These are phyloP conservation scores for Heliconius erato DNA, from an alignment of 2,888 invertebrate species.

Conservation along the genomic window DNA sequence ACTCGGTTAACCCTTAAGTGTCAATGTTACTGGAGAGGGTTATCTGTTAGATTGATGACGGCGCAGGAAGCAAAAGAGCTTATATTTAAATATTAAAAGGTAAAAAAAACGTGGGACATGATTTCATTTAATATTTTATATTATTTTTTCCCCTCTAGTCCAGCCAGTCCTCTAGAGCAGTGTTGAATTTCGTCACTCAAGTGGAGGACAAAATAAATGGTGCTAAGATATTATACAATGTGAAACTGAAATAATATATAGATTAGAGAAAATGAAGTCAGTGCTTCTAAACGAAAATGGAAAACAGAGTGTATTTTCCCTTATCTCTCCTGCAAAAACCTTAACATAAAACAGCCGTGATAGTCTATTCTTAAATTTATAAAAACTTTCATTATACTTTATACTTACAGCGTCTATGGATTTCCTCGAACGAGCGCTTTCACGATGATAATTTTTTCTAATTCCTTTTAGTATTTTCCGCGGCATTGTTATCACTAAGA, in stretches of 20 bases:
- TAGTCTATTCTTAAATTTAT: background rate
- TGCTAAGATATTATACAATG: too few relatives aligned
- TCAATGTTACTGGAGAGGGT: background rate
- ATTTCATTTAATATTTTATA: background rate
- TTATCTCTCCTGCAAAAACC: too few relatives aligned
- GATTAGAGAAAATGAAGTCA: too few relatives aligned
- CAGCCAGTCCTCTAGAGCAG: too few relatives aligned
- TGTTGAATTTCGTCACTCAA: too few relatives aligned
- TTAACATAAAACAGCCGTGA: too few relatives aligned
- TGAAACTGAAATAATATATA: too few relatives aligned
- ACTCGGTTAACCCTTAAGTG: background rate
- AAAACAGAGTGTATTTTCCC: too few relatives aligned
- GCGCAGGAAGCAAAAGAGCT: background rate
- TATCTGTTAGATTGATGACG: conserved; percentile 2
- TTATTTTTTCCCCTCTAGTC: too few relatives aligned
- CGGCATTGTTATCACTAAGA: background rate
- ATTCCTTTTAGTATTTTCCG: background rate
- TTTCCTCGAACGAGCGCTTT: background rate
- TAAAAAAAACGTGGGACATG: background rate
- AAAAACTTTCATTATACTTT: background rate
- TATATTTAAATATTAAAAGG: background rate
- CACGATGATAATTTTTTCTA: background rate
- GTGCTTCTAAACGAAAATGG: too few relatives aligned
- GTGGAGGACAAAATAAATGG: too few relatives aligned
- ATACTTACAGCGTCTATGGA: background rate